Evolutionary conservation across 2,888 invertebrate genomes (phyloP), one percentile per base, ranked within the genome.

Genomic region (Melieria picta): DNA sequence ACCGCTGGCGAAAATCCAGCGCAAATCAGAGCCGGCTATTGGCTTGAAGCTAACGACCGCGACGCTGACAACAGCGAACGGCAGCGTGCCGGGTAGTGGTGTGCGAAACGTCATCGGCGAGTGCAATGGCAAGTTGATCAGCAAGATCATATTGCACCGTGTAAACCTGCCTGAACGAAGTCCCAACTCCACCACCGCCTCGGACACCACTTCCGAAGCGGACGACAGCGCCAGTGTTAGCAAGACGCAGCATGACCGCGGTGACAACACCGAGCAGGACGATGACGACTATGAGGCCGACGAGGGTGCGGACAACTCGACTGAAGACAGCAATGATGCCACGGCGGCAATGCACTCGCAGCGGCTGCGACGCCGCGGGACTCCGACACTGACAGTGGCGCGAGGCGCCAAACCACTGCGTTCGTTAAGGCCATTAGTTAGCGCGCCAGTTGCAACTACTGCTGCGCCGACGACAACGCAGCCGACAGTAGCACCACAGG

Each of bases 121-220:
- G 60, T 81, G 81, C 72, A 83, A 84, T 77, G 84, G 84, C 4
- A 81, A 83, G 72, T 74, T 82, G 45, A 83, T 84, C 16, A 84
- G 80, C 61, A 84, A 83, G 78, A 83, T 84, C n/a, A 80, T 83
- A 10, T 75, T 84, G 58, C 83, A 82, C 65, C 74, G 82, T 30
- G 80, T 82, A 5, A 80, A 75, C 52, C 66, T 80, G 55, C 67
- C 77, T 0, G 72, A 62, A 5, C 57, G 64, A 10, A 65, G 67
- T 57, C 65, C 70, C 11, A 74, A 71, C 3, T 76, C 76, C 43
- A 75, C 72, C 7, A 68, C 74, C 13, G 75, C 74, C 0, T 72
- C 65, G 0, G 77, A 78, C 9, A 77, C 78, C 1, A 74, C 77
- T 7, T 77, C 79, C 0, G 81, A 81, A 46, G 65, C 65, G 4